These are phyloP conservation scores for Nemapogon koenigi DNA, from an alignment of 2,888 invertebrate species.

Conservation along the genomic window DNA sequence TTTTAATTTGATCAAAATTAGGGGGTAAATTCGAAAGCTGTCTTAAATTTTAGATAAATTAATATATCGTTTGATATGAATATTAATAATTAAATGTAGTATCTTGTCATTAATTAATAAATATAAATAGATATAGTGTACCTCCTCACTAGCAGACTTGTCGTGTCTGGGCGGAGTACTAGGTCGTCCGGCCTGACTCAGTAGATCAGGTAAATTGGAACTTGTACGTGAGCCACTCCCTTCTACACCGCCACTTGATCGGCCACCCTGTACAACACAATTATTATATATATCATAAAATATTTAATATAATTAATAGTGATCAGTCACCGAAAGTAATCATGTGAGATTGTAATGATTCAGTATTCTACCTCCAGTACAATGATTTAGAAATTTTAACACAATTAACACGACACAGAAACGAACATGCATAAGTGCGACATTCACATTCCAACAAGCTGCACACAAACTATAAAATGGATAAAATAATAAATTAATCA, in stretches of 20 bases:
- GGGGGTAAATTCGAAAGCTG: neutral
- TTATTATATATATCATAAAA: neutral
- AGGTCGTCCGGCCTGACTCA: slow-evolving; percentile 86
- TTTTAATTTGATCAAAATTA: no score
- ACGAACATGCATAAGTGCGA: slow-evolving; percentile 8
- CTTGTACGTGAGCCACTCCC: slow-evolving; percentile 81
- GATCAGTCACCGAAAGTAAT: no score
- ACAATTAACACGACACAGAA: no score
- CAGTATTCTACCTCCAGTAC: no score
- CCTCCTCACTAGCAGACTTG: slow-evolving; percentile 96
- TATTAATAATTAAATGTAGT: neutral
- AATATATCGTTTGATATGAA: neutral
- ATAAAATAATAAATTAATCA: no score
- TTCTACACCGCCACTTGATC: slow-evolving; percentile 51
- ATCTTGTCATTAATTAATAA: no score
- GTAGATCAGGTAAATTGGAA: slow-evolving; percentile 93
- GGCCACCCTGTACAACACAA: slow-evolving; percentile 34
- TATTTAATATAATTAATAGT: neutral
- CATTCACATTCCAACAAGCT: slow-evolving; percentile 4
- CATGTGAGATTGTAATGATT: no score
- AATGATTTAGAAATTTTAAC: no score
- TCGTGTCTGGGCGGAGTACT: slow-evolving; percentile 89
- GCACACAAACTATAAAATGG: slow-evolving; percentile 1
- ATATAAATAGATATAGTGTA: no score
- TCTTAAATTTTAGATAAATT: neutral